A percentile compares a stretch with the other conserved stretches of the same genome.
phyloP scores from a whole-genome alignment of 2,797 vertebrate species.

The Pipistrellus pygmaeus region DNA sequence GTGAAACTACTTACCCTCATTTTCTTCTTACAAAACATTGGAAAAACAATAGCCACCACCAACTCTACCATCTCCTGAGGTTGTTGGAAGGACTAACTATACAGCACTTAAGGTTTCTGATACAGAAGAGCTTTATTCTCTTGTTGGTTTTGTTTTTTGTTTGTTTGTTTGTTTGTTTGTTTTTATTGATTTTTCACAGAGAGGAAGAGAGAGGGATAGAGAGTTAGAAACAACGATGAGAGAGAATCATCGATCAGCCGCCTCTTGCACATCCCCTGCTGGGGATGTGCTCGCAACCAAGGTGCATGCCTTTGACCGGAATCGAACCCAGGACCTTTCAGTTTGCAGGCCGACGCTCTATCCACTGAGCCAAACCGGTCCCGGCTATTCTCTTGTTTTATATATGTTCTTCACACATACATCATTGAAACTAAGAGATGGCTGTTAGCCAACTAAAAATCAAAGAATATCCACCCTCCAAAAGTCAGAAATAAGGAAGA shows the following conservation, averaged over 20 bases:
- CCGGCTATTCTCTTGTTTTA: background rate
- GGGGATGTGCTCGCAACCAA: too few relatives aligned
- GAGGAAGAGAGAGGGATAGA: too few relatives aligned
- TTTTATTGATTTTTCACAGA: too few relatives aligned
- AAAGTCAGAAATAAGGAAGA: conserved; percentile 49
- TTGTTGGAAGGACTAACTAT: conserved; percentile 45
- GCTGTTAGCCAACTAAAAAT: background rate
- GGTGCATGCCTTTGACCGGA: too few relatives aligned
- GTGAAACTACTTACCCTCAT: conserved; percentile 26
- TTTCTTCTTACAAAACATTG: conserved; percentile 49
- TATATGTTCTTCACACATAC: background rate
- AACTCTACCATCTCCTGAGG: background rate
- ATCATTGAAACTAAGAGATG: background rate
- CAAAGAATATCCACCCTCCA: background rate
- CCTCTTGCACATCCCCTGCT: too few relatives aligned
- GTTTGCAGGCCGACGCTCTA: too few relatives aligned
- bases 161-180: too few relatives aligned
- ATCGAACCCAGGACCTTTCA: too few relatives aligned
- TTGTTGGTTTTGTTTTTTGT: background rate
- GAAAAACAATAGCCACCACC: background rate
- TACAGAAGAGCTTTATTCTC: conserved; percentile 14
- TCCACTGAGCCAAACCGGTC: too few relatives aligned
- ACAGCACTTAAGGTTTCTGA: background rate
- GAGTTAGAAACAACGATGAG: too few relatives aligned
- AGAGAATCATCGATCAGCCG: too few relatives aligned